phyloP scores from a whole-genome alignment of 2,113 vertebrate species.

The Antigone vipio region DNA sequence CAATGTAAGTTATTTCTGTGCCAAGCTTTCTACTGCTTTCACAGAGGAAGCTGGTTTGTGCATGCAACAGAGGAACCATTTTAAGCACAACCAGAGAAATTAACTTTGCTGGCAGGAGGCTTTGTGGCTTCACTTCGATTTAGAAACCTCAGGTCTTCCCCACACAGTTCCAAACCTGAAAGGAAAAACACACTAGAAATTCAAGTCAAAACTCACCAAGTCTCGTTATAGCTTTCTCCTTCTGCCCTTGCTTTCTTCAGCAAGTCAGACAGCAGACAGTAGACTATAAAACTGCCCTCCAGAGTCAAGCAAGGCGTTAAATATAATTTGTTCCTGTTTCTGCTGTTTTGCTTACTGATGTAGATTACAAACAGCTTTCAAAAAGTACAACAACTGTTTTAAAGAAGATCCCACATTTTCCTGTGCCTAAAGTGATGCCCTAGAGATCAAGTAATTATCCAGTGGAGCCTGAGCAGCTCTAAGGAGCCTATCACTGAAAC shows the following conservation, averaged over 20 bases:
- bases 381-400: neutral
- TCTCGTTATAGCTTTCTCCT: neutral
- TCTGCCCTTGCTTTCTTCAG: neutral
- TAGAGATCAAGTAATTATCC: neutral
- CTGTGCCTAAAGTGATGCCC: neutral
- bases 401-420: neutral
- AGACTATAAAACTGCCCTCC: neutral
- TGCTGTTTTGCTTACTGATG: neutral
- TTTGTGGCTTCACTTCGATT: slow-evolving; percentile 9
- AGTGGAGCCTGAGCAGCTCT: neutral
- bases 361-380: neutral
- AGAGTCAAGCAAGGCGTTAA: neutral
- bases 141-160: neutral
- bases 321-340: neutral
- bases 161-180: neutral
- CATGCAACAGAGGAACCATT: slow-evolving; percentile 36
- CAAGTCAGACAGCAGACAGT: neutral
- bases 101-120: neutral
- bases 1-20: neutral
- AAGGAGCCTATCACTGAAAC: neutral
- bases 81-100: slow-evolving; percentile 16
- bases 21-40: slow-evolving; percentile 4
- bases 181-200: neutral
- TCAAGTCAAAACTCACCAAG: neutral
- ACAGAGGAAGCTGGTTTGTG: slow-evolving; percentile 38